Conservation (phyloP, 2,113 vertebrate species). For the Albula goreensis region DNA sequence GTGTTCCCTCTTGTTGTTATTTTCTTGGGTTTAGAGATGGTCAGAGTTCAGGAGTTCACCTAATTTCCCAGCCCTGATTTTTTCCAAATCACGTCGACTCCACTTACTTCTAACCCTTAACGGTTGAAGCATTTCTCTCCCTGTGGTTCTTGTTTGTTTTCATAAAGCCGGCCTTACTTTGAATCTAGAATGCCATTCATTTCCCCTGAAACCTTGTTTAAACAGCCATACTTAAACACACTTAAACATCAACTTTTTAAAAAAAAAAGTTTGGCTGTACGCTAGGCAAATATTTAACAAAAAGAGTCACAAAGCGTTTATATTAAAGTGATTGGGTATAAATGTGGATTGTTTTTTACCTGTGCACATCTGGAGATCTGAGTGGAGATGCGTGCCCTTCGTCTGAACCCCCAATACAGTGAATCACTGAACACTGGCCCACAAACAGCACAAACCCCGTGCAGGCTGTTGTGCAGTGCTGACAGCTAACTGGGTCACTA, state of each 20-base stretch:
- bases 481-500: too few species aligned
- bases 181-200: not conserved
- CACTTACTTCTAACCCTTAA: not conserved
- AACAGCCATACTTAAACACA: not conserved
- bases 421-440: not conserved
- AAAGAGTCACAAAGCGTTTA: conserved; percentile 2
- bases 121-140: not conserved
- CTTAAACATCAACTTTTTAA: not conserved
- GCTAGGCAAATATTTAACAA: not conserved
- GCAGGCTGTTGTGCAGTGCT: too few species aligned
- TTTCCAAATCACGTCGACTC: not conserved
- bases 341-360: not conserved
- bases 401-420: not conserved
- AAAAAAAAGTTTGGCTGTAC: not conserved
- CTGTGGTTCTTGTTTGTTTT: not conserved
- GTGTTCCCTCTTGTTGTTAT: not conserved
- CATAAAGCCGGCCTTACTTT: not conserved
- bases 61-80: not conserved
- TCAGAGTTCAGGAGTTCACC: not conserved
- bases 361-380: not conserved
- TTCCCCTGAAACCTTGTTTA: not conserved
- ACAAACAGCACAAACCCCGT: too few species aligned
- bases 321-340: conserved; percentile 6
- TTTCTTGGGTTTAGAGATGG: not conserved
- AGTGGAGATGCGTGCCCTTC: not conserved